Evolutionary conservation across 2,797 vertebrate genomes (phyloP).

Genomic region (Catostomus latipinnis): DNA sequence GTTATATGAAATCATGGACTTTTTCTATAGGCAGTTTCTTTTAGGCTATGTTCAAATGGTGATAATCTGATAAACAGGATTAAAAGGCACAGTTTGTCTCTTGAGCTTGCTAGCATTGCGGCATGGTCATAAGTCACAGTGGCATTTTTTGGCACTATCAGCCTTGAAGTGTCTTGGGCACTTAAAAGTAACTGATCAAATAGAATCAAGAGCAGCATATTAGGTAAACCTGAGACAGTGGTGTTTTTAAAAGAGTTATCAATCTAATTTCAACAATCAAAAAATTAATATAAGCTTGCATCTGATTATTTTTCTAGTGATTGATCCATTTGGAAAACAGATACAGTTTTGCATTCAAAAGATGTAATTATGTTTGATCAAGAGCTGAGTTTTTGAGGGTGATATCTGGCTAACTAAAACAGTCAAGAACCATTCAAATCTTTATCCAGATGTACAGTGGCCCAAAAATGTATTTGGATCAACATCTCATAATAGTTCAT

Average conservation of each 20-base stretch:
- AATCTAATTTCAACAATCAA: not conserved
- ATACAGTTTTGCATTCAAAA: too few species aligned
- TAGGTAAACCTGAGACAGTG: not conserved
- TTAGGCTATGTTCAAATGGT: not conserved
- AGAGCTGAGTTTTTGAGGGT: too few species aligned
- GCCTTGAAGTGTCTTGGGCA: not conserved
- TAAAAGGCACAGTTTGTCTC: slow-evolving; percentile 20
- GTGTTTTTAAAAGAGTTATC: not conserved
- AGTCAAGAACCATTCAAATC: too few species aligned
- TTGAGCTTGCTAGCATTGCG: slow-evolving; percentile 18
- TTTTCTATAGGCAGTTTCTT: too few species aligned
- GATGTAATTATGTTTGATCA: too few species aligned
- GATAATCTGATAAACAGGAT: not conserved
- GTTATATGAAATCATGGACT: too few species aligned
- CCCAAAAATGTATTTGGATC: too few species aligned
- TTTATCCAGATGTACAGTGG: too few species aligned
- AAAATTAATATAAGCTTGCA: not conserved
- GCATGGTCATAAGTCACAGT: not conserved
- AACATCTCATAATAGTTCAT: too few species aligned
- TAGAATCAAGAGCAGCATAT: slow-evolving; percentile 2
- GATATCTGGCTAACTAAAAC: too few species aligned
- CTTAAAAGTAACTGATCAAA: slow-evolving; percentile 31
- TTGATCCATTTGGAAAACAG: not conserved
- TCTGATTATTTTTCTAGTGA: too few species aligned
- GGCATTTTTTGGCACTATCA: slow-evolving; percentile 7